Evolutionary conservation across 2,888 invertebrate genomes (phyloP).

Genomic region (Morpho deidamia): DNA sequence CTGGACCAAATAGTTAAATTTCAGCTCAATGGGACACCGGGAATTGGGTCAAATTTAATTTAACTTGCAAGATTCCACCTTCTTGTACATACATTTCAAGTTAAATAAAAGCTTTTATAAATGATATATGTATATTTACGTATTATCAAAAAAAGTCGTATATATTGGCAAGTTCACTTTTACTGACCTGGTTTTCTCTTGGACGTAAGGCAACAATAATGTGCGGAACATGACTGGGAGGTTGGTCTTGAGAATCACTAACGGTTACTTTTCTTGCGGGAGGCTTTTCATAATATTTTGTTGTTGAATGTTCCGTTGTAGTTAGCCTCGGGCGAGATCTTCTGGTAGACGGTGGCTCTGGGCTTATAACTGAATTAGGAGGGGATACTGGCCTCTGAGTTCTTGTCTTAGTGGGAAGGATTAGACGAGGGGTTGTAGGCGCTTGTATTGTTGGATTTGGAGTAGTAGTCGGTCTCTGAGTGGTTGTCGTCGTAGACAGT

Average conservation of each 20-base stretch:
- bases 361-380: conserved; percentile 31
- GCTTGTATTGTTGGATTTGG: conserved; percentile 30
- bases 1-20: no score
- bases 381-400: conserved; percentile 39
- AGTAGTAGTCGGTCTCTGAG: conserved; percentile 26
- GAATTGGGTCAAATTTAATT: no score
- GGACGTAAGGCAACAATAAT: conserved; percentile 84
- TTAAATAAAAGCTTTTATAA: no score
- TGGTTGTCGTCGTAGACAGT: conserved; percentile 31
- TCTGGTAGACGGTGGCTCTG: conserved; percentile 42
- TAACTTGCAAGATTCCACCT: no score
- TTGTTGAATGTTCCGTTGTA: conserved; percentile 54
- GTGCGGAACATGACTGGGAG: conserved; percentile 71
- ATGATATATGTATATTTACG: background rate
- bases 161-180: no score
- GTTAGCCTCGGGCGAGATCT: conserved; percentile 57
- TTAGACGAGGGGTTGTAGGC: conserved; percentile 32
- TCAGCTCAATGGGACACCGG: no score
- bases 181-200: conserved; percentile 84
- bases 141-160: no score
- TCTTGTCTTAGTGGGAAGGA: conserved; percentile 39
- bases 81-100: no score
- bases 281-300: conserved; percentile 61
- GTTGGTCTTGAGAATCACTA: conserved; percentile 57
- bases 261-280: conserved; percentile 51